Conservation (phyloP, 2,113 vertebrate species). For the Syngnathus scovelli region DNA sequence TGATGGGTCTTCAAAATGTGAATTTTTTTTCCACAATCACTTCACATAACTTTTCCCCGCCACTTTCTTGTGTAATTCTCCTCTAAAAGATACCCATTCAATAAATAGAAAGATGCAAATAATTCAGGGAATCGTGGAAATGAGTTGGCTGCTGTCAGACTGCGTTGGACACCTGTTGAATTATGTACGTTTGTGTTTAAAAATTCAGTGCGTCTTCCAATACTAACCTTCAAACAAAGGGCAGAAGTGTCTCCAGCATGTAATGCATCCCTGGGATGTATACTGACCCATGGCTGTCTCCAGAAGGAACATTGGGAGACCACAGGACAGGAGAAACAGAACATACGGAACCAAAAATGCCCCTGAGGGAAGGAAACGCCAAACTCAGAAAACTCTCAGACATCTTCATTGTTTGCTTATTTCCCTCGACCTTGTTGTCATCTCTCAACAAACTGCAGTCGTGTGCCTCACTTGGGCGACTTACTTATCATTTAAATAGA, state of each 20-base stretch:
- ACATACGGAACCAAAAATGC: slow-evolving; percentile 66
- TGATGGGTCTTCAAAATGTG: too few relatives aligned
- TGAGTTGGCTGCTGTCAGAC: not conserved
- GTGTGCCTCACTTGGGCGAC: not conserved
- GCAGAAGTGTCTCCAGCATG: slow-evolving; percentile 69
- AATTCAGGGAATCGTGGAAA: not conserved
- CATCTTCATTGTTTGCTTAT: not conserved
- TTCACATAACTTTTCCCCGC: not conserved
- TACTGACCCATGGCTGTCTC: slow-evolving; percentile 71
- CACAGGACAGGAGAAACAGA: slow-evolving; percentile 62
- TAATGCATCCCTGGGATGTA: slow-evolving; percentile 68
- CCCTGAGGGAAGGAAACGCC: slow-evolving; percentile 35
- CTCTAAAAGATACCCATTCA: not conserved
- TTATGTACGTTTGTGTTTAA: slow-evolving; percentile 3
- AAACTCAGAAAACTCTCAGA: not conserved
- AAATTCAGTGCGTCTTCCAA: slow-evolving; percentile 5
- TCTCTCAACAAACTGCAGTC: not conserved
- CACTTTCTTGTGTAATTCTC: not conserved
- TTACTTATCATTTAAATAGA: not conserved
- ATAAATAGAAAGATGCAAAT: not conserved
- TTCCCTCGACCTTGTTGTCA: not conserved
- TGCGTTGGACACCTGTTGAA: not conserved
- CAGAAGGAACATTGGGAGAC: slow-evolving; percentile 68
- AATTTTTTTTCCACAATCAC: not conserved
- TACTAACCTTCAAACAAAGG: slow-evolving; percentile 68